A percentile compares a stretch with the other conserved stretches of the same genome.
Evolutionary conservation across 2,888 invertebrate species (phyloP).

Genomic region (Rhagium mordax): DNA sequence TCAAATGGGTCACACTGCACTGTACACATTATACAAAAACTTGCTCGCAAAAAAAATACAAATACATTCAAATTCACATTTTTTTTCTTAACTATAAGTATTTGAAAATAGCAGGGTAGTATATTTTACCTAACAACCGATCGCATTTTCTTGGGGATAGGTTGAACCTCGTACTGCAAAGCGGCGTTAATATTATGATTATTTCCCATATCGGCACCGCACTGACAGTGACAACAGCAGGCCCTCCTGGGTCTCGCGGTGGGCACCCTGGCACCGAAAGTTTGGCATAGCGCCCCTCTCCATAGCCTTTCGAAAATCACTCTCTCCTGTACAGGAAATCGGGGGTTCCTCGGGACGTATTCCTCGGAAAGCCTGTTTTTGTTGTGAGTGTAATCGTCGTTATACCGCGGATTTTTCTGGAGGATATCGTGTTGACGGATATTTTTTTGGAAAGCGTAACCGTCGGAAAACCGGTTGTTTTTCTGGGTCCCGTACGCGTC

Average conservation of each 20-base stretch:
- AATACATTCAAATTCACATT: too few relatives aligned
- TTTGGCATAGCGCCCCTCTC: conserved; percentile 74
- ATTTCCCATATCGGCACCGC: conserved; percentile 70
- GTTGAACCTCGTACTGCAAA: conserved; percentile 59
- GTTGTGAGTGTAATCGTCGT: conserved; percentile 8
- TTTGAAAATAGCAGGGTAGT: too few relatives aligned
- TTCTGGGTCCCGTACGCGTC: conserved; percentile 2
- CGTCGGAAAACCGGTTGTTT: conserved; percentile 5
- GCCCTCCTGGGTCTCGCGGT: conserved; percentile 54
- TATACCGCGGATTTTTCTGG: conserved; percentile 26
- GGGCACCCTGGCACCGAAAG: conserved; percentile 59
- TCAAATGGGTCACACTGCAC: too few relatives aligned
- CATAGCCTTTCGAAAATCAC: conserved; percentile 82
- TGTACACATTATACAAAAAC: too few relatives aligned
- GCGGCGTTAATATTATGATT: conserved; percentile 52
- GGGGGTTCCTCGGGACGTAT: conserved; percentile 55
- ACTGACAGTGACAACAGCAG: conserved; percentile 71
- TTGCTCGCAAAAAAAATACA: too few relatives aligned
- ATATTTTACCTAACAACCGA: conserved; percentile 77
- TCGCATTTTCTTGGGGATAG: conserved; percentile 73
- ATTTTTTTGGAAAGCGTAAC: background rate
- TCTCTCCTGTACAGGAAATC: conserved; percentile 74
- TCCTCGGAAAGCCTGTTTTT: background rate
- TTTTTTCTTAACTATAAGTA: too few relatives aligned
- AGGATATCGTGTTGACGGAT: background rate